These are phyloP conservation scores for Carcina quercana DNA, from an alignment of 2,888 invertebrate genomes.

Conservation along the genomic window DNA sequence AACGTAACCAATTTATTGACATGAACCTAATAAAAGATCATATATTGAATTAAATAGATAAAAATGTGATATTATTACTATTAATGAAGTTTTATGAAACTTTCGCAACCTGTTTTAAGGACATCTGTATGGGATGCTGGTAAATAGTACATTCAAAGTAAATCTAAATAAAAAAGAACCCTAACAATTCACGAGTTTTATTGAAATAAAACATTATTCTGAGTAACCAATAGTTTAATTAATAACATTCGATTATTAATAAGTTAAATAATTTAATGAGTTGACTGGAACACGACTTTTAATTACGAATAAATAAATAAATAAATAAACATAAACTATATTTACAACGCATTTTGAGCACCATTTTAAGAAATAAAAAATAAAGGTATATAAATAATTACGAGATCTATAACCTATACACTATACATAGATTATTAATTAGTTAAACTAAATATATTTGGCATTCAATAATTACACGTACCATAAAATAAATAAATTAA, in stretches of 20 bases:
- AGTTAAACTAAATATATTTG: constrained; percentile 21
- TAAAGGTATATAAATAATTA: constrained; percentile 35
- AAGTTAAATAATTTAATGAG: constrained; percentile 33
- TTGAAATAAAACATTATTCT: constrained; percentile 17
- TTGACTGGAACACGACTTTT: constrained; percentile 27
- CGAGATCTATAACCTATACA: constrained; percentile 39
- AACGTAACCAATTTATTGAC: no score
- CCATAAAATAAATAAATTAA: constrained; percentile 17
- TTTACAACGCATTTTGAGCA: constrained; percentile 38
- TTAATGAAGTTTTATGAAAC: no score
- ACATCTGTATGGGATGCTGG: no score
- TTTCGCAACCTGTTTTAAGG: no score
- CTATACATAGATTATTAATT: constrained; percentile 23
- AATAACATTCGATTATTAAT: constrained; percentile 43
- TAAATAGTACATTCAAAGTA: no score
- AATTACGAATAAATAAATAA: constrained; percentile 20
- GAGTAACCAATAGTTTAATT: constrained; percentile 59
- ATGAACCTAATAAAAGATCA: no score
- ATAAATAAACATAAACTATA: constrained; percentile 22
- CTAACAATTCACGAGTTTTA: neutral
- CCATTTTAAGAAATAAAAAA: constrained; percentile 18
- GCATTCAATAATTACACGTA: constrained; percentile 14
- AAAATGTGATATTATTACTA: no score
- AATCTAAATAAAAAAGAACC: no score
- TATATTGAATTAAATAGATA: no score